Conservation (phyloP, 2,888 invertebrate species). For the Spisula solida region DNA sequence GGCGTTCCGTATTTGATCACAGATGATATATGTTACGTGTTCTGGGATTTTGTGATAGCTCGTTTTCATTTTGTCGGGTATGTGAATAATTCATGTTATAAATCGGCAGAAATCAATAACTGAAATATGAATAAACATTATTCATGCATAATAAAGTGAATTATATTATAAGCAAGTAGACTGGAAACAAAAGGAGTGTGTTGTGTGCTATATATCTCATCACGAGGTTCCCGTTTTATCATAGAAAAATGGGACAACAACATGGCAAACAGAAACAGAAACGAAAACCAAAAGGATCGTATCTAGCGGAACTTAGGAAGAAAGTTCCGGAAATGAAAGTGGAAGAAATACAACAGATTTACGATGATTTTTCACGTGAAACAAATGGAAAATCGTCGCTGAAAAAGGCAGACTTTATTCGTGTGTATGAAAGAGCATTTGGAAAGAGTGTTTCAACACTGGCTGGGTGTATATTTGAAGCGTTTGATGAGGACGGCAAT, state of each 20-base stretch:
- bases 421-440: constrained; percentile 66
- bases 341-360: constrained; percentile 59
- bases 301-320: constrained; percentile 49
- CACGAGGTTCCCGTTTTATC: background rate
- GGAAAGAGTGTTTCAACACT: constrained; percentile 47
- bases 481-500: constrained; percentile 66
- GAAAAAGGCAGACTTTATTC: constrained; percentile 54
- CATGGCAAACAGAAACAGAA: constrained; percentile 23
- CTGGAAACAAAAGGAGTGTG: too few species aligned
- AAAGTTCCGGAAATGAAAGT: constrained; percentile 66
- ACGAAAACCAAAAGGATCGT: constrained; percentile 33
- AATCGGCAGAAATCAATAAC: too few species aligned
- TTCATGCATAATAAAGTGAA: background rate
- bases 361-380: constrained; percentile 52
- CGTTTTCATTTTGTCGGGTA: too few species aligned
- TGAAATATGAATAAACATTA: background rate
- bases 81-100: too few species aligned
- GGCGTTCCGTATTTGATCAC: too few species aligned
- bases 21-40: too few species aligned
- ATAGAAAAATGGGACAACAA: constrained; percentile 33
- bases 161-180: too few species aligned
- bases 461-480: constrained; percentile 61
- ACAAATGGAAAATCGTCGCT: constrained; percentile 45
- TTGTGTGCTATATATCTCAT: too few species aligned
- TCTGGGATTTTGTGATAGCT: too few species aligned